phyloP scores from a whole-genome alignment of 2,888 invertebrate genomes.

The Pycnomerus fuliginosus region DNA sequence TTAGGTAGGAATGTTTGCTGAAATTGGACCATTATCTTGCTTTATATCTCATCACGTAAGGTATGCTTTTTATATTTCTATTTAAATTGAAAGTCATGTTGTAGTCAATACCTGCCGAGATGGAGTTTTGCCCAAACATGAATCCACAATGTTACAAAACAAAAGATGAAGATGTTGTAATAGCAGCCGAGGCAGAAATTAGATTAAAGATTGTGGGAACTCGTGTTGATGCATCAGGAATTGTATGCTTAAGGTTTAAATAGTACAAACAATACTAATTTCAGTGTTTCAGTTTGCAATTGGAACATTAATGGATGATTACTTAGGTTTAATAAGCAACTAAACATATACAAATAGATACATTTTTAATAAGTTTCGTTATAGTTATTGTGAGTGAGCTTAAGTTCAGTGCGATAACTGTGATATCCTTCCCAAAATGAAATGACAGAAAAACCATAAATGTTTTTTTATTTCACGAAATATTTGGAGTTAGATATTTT shows the following conservation, averaged over 20 bases:
- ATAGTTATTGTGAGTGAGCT: no score
- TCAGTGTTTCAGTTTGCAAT: conserved; percentile 87
- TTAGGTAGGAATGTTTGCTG: conserved; percentile 97
- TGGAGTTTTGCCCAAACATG: conserved; percentile 98
- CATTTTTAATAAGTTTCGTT: no score
- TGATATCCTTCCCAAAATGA: no score
- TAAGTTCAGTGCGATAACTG: no score
- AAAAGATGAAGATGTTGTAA: conserved; percentile 96
- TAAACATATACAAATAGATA: no score
- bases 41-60: conserved; percentile 96
- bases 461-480: no score
- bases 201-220: conserved; percentile 98
- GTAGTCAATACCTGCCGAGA: conserved; percentile 97
- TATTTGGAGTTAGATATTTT: no score
- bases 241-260: conserved; percentile 66
- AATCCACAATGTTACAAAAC: conserved; percentile 98
- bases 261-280: conserved; percentile 10
- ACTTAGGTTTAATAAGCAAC: conserved; percentile 72
- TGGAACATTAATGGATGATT: conserved; percentile 99
- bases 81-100: conserved; percentile 34
- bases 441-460: no score
- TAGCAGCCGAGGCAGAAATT: conserved; percentile 96
- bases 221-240: conserved; percentile 97
- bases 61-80: no score
- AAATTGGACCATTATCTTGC: conserved; percentile 97